phyloP scores from a whole-genome alignment of 2,888 invertebrate genomes.

The Macrosiphum euphorbiae region DNA sequence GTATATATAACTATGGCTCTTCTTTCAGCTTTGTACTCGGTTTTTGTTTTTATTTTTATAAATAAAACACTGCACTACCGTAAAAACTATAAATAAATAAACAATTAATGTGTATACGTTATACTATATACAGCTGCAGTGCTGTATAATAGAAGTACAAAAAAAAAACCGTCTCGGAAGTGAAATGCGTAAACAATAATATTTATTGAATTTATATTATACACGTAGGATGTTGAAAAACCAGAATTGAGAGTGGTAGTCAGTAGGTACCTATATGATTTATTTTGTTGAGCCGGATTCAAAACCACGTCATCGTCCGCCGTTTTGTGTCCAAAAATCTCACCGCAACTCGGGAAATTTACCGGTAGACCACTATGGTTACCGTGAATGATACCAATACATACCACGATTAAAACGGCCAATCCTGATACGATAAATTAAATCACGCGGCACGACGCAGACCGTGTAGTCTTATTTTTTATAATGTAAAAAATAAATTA shows the following conservation, averaged over 20 bases:
- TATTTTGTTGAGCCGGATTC: not conserved
- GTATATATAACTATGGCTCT: not conserved
- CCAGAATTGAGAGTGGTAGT: not conserved
- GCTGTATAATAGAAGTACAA: not conserved
- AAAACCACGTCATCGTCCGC: too few species aligned
- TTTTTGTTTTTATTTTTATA: not conserved
- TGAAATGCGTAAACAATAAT: not conserved
- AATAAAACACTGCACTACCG: not conserved
- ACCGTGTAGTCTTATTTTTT: not conserved
- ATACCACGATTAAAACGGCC: not conserved
- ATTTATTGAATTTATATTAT: not conserved
- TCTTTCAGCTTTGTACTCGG: not conserved
- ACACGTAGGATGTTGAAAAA: not conserved
- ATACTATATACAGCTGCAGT: not conserved
- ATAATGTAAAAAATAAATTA: not conserved
- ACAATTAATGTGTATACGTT: not conserved
- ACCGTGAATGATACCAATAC: not conserved
- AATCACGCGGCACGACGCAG: not conserved
- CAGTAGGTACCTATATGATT: not conserved
- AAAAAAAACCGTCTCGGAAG: not conserved
- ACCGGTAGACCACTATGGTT: not conserved
- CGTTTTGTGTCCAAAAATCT: not conserved
- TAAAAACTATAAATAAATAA: not conserved
- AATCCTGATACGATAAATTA: not conserved
- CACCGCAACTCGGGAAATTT: not conserved